Conservation (phyloP, 2,797 vertebrate genomes). For the Sebastes matsubarae region DNA sequence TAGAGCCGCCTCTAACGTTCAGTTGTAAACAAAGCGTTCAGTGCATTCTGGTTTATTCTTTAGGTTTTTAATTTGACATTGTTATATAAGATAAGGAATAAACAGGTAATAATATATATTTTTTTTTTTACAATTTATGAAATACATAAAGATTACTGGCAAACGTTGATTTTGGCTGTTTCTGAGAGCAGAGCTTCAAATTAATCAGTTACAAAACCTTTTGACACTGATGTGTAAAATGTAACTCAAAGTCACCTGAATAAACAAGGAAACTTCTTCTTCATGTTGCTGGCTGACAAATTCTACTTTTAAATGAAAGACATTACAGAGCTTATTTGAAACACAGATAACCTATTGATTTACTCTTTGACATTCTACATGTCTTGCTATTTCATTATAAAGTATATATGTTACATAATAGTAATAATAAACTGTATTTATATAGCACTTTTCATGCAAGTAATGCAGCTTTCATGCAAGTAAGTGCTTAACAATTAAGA, state of each 20-base stretch:
- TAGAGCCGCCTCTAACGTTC: slow-evolving; percentile 26
- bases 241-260: neutral
- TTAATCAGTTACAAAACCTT: neutral
- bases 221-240: neutral
- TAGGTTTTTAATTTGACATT: neutral
- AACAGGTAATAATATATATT: too few species aligned
- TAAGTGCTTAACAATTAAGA: too few species aligned
- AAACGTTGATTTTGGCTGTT: neutral
- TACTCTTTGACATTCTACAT: neutral
- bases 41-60: neutral
- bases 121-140: neutral
- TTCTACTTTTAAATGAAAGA: neutral
- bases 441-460: too few species aligned
- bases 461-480: too few species aligned
- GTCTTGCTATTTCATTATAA: neutral
- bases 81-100: neutral
- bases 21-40: slow-evolving; percentile 48
- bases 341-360: neutral
- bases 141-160: neutral
- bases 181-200: neutral
- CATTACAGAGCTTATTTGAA: neutral
- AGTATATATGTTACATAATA: neutral
- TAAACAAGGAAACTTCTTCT: neutral
- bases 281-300: neutral
- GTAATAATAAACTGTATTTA: too few species aligned